Evolutionary conservation across 53 echinoderm and acorn worm genomes (phyloP).

Genomic region (Paracentrotus lividus): DNA sequence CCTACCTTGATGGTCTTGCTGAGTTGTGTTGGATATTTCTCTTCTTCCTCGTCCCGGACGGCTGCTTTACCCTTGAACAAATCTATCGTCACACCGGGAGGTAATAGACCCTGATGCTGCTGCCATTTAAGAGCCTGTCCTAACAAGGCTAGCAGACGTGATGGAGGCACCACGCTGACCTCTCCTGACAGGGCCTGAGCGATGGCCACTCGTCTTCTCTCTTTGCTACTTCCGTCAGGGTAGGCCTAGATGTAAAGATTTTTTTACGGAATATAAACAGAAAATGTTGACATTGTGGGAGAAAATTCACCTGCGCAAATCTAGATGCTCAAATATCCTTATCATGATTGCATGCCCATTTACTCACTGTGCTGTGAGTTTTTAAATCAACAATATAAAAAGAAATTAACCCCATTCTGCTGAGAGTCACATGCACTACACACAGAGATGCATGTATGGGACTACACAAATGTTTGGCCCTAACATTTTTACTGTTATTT

Average conservation of each 20-base stretch:
- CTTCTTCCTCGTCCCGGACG: slow-evolving; percentile 97
- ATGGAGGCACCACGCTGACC: slow-evolving; percentile 98
- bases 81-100: slow-evolving; percentile 97
- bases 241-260: slow-evolving; percentile 86
- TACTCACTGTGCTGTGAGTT: no score
- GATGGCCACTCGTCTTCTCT: slow-evolving; percentile 93
- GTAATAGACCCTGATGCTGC: slow-evolving; percentile 97
- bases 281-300: no score
- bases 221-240: slow-evolving; percentile 98
- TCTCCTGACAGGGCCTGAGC: slow-evolving; percentile 97
- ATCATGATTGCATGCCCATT: no score
- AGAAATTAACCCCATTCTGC: no score
- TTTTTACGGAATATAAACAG: no score
- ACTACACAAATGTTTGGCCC: no score
- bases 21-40: slow-evolving; percentile 98
- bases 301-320: no score
- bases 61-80: slow-evolving; percentile 99
- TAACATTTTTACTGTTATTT: no score
- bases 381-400: no score
- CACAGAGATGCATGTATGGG: no score
- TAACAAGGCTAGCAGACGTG: slow-evolving; percentile 96
- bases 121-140: slow-evolving; percentile 99
- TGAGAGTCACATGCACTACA: no score
- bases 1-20: slow-evolving; percentile 97
- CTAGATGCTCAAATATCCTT: no score